A percentile compares a stretch with the other conserved stretches of the same genome.
Evolutionary conservation across 1,140 invertebrate species (phyloP).

Genomic region (Brachionus plicatilis): DNA sequence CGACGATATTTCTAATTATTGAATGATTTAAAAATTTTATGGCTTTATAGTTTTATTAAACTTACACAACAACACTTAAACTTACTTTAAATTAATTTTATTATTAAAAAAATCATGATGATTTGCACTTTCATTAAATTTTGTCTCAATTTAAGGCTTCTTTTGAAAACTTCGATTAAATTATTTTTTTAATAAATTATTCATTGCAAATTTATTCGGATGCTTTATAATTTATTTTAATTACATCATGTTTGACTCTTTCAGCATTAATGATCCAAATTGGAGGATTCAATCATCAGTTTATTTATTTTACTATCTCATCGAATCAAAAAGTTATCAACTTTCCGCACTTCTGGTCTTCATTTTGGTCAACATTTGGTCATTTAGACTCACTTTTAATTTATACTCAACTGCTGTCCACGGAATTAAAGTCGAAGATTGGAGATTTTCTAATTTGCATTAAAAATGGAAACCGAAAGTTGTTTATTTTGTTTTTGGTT

Average conservation of each 20-base stretch:
- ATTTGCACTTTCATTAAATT: not conserved
- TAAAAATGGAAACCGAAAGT: not conserved
- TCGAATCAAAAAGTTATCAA: not conserved
- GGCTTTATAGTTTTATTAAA: no score
- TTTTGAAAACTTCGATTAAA: not conserved
- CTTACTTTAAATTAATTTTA: no score
- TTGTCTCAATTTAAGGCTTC: not conserved
- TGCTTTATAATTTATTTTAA: not conserved
- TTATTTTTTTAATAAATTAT: not conserved
- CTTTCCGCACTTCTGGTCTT: not conserved
- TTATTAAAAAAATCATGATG: not conserved
- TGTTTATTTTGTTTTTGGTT: conserved; percentile 7
- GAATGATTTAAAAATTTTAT: no score
- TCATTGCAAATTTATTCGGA: not conserved
- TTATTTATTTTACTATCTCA: conserved; percentile 1
- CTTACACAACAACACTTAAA: no score
- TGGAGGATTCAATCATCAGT: not conserved
- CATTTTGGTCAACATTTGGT: conserved; percentile 14
- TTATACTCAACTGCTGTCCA: not conserved
- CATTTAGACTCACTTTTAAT: conserved; percentile 4
- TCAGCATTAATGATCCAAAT: conserved; percentile 19
- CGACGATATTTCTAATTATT: no score
- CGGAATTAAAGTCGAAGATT: conserved; percentile 20
- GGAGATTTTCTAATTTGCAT: conserved; percentile 21
- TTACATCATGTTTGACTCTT: conserved; percentile 22